phyloP scores from a whole-genome alignment of 2,113 vertebrate species.

The Centropristis striata region DNA sequence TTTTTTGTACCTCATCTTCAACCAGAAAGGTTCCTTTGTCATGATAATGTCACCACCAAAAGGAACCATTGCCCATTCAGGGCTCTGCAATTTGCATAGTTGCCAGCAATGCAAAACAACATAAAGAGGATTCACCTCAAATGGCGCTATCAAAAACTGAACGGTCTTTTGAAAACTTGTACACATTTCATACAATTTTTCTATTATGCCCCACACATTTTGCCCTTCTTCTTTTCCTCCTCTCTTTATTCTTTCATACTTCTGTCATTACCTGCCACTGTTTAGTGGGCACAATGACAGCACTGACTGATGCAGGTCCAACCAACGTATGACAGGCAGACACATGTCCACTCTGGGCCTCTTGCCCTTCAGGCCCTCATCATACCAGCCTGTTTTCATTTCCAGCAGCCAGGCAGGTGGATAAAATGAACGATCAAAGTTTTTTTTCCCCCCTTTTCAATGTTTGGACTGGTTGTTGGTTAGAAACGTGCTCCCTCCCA shows the following conservation, averaged over 20 bases:
- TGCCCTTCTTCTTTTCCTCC: background rate
- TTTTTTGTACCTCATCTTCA: background rate
- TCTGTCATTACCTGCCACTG: slow-evolving; percentile 8
- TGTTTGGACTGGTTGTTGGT: background rate
- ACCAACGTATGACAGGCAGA: slow-evolving; percentile 38
- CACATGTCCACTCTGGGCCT: slow-evolving; percentile 36
- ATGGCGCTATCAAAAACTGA: background rate
- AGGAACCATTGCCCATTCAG: background rate
- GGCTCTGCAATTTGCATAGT: background rate
- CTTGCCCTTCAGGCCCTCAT: slow-evolving; percentile 18
- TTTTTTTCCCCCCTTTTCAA: background rate
- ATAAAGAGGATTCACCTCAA: background rate
- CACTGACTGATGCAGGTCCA: slow-evolving; percentile 46
- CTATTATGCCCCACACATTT: background rate
- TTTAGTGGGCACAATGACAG: slow-evolving; percentile 20
- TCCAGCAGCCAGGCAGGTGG: slow-evolving; percentile 43
- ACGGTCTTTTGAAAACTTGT: background rate
- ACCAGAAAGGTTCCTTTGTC: background rate
- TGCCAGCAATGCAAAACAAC: background rate
- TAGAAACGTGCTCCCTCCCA: background rate
- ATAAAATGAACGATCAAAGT: slow-evolving; percentile 46
- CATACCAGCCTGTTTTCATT: slow-evolving; percentile 35
- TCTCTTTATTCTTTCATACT: background rate
- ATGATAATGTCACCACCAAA: background rate
- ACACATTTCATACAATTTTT: background rate